Evolutionary conservation across 2,113 vertebrate species (phyloP), one percentile per base, ranked within the genome.

Genomic region (Serranochromis macrocephalus): DNA sequence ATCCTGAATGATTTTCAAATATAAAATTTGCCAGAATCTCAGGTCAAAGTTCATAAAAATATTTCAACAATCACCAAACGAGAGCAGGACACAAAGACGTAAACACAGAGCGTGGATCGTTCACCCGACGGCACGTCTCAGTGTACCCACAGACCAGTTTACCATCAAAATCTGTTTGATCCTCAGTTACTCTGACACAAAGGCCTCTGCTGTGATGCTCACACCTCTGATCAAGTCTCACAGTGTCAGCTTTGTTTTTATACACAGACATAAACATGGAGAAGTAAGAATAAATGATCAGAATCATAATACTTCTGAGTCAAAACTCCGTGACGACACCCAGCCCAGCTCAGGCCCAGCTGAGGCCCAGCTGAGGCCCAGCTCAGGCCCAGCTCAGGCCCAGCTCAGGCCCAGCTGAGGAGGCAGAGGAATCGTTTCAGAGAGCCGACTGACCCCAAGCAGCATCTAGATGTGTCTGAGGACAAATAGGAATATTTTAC

Each of bases 371-470:
- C 21, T 3, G 2, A 24, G 21, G 21, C 21, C 21, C 21, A 24
- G 21, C 21, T 21, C 2, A 24, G 3, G 55, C 2, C 53, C 2
- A 0, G 54, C 24, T 1, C 2, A 24, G 3, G 55, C 2, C 53
- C 2, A 0, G 54, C 24, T 1, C 21, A 24, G 3, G 55, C 2
- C 53, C 2, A 0, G 54, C 24, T 1, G 21, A 26, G 3, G 55
- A 0, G 19, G 19, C 49, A 33, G 9, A 63, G 58, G 58, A n/a
- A 7, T 11, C 1, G 4, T 33, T 0, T 63, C 58, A 63, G 4
- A 61, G 58, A 0, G 58, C 58, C 3, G 16, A 63, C 58, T 33
- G 58, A 63, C 16, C 16, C 9, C 58, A 11, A 63, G 31, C 58
- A 63, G 31, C 9, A 2, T 63, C 9, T 36, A 11, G 17, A 1